phyloP scores from a whole-genome alignment of 2,797 vertebrate species.

The Hemitrygon akajei region DNA sequence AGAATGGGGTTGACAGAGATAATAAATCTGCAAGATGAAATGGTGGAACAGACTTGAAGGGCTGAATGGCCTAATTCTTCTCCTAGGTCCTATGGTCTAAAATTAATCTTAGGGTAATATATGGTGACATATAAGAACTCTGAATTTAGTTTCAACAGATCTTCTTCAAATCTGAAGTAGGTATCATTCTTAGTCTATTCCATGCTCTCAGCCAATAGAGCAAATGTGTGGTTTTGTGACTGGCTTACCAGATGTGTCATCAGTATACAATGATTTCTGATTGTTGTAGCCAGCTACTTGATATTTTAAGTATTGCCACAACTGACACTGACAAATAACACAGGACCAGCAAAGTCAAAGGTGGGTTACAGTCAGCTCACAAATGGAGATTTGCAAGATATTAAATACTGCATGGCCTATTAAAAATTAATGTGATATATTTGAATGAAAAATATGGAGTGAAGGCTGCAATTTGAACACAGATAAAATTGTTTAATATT shows the following conservation, averaged over 20 bases:
- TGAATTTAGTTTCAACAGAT: neutral
- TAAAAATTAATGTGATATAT: neutral
- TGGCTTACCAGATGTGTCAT: neutral
- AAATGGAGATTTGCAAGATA: neutral
- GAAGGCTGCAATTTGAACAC: neutral
- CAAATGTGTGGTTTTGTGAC: no score
- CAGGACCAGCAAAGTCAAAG: neutral
- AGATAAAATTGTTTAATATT: neutral
- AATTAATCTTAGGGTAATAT: no score
- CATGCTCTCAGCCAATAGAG: neutral
- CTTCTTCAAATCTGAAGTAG: neutral
- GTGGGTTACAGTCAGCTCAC: slow-evolving; percentile 1
- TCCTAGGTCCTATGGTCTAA: no score
- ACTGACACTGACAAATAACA: slow-evolving; percentile 2
- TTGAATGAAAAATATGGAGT: neutral
- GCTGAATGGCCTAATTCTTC: no score
- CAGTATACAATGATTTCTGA: neutral
- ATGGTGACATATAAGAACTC: no score
- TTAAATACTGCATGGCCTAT: neutral
- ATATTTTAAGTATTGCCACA: neutral
- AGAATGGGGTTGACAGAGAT: no score
- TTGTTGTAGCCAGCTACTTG: neutral
- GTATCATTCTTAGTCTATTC: neutral
- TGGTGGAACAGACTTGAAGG: no score
- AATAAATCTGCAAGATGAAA: no score